Evolutionary conservation across 2,888 invertebrate genomes (phyloP).

Genomic region (Sphaerophoria taeniata): DNA sequence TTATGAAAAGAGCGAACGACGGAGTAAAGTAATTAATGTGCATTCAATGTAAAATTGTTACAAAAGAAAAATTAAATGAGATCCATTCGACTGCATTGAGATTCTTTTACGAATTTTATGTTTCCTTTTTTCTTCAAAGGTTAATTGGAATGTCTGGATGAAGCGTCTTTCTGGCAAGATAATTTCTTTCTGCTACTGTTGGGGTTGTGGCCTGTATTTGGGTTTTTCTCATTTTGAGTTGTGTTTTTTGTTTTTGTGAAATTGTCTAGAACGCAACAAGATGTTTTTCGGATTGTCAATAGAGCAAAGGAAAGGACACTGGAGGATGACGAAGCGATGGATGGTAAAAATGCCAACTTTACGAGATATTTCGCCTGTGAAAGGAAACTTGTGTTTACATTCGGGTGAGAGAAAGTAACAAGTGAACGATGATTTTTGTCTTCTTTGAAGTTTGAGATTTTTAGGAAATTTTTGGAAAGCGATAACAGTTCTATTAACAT

Average conservation of each 20-base stretch:
- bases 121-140: background rate
- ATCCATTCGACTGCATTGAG: slow-evolving; percentile 32
- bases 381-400: background rate
- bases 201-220: too few relatives aligned
- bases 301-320: background rate
- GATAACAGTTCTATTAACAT: too few relatives aligned
- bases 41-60: slow-evolving; percentile 32
- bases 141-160: slow-evolving; percentile 16
- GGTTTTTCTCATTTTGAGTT: background rate
- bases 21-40: slow-evolving; percentile 28
- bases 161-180: background rate
- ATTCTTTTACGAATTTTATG: background rate
- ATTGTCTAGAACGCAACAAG: background rate
- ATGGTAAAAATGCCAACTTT: slow-evolving; percentile 25
- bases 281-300: background rate
- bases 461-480: too few relatives aligned
- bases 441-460: too few relatives aligned
- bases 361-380: slow-evolving; percentile 5
- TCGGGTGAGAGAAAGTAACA: too few relatives aligned
- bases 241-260: background rate
- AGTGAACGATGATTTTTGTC: too few relatives aligned
- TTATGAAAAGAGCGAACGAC: background rate
- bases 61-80: slow-evolving; percentile 26
- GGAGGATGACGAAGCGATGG: background rate
- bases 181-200: too few relatives aligned